These are phyloP conservation scores for Acanthisitta chloris DNA, from an alignment of 2,113 vertebrate genomes.

Conservation along the genomic window DNA sequence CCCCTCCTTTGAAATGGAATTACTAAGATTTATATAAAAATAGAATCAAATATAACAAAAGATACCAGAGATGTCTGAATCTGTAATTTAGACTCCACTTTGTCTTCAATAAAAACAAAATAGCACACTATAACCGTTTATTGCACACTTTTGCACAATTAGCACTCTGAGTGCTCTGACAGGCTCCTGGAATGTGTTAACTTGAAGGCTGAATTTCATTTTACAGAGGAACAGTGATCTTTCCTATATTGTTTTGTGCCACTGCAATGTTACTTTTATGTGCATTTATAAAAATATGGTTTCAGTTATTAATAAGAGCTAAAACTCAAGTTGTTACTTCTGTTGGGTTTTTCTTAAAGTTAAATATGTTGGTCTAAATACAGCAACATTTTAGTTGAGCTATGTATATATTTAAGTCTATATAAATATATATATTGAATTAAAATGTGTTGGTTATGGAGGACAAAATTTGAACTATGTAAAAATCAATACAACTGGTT, in stretches of 20 bases:
- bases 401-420: not conserved
- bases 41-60: not conserved
- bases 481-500: not conserved
- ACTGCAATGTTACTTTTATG: not conserved
- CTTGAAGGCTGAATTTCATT: not conserved
- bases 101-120: constrained; percentile 17
- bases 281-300: not conserved
- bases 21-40: not conserved
- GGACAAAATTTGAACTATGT: not conserved
- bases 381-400: not conserved
- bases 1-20: not conserved
- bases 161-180: not conserved
- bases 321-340: not conserved
- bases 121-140: constrained; percentile 21
- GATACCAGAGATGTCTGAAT: not conserved
- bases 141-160: constrained; percentile 13
- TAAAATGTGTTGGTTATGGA: not conserved
- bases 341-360: not conserved
- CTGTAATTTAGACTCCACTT: constrained; percentile 16
- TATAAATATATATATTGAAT: not conserved
- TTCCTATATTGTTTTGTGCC: not conserved
- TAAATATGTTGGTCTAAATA: not conserved
- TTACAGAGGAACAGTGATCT: not conserved
- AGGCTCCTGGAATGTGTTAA: not conserved
- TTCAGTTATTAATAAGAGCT: not conserved